Evolutionary conservation across 2,888 invertebrate species (phyloP).

Genomic region (Ormia ochracea): DNA sequence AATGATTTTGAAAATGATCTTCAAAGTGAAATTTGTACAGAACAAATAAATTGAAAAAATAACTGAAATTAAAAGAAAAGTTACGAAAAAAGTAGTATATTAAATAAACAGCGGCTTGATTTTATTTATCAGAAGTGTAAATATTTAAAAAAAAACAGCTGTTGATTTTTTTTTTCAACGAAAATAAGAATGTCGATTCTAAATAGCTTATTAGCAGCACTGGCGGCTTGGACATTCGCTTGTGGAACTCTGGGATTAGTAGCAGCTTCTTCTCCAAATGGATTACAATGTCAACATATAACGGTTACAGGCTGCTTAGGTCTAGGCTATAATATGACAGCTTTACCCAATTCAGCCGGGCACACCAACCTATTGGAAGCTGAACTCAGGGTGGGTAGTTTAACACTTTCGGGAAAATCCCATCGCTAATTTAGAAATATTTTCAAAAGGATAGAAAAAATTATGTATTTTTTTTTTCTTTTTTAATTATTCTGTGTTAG

Average conservation of each 20-base stretch:
- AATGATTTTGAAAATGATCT: constrained; percentile 46
- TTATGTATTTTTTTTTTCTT: constrained; percentile 17
- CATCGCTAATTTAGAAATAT: not conserved
- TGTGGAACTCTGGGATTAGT: constrained; percentile 11
- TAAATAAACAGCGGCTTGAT: constrained; percentile 28
- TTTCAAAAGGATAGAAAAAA: not conserved
- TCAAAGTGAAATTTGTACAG: constrained; percentile 47
- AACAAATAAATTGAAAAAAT: constrained; percentile 40
- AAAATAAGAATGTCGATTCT: constrained; percentile 22
- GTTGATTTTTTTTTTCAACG: not conserved
- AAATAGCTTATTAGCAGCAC: not conserved
- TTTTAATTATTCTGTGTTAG: not conserved
- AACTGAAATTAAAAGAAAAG: not conserved
- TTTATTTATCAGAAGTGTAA: not conserved
- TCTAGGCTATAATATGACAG: constrained; percentile 90
- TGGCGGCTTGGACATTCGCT: not conserved
- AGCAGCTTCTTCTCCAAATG: constrained; percentile 65
- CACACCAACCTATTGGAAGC: constrained; percentile 89
- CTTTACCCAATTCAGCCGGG: constrained; percentile 90
- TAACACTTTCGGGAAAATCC: not conserved
- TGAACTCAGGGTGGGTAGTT: constrained; percentile 82
- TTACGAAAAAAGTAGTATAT: not conserved
- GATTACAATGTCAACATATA: constrained; percentile 86
- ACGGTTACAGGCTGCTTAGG: constrained; percentile 87
- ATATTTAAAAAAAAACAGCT: not conserved